phyloP scores from a whole-genome alignment of 2,797 vertebrate genomes.

The Pseudochromis fuscus region DNA sequence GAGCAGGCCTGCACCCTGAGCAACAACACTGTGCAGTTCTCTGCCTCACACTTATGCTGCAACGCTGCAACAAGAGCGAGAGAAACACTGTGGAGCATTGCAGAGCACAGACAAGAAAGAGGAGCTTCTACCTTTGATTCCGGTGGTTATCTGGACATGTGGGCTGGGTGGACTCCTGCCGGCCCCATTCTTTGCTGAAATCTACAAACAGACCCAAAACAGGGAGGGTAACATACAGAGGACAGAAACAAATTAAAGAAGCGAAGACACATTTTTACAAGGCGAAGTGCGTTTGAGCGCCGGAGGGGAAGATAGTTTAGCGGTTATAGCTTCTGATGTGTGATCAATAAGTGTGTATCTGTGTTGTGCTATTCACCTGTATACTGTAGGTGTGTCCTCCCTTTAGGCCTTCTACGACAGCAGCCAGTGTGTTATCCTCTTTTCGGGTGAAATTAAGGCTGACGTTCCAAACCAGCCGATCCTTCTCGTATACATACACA shows the following conservation, averaged over 20 bases:
- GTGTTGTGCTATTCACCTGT: constrained; percentile 81
- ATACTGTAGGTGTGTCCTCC: constrained; percentile 95
- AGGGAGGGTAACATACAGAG: neutral
- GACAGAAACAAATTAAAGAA: constrained; percentile 6
- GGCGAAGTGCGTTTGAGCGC: neutral
- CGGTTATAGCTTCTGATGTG: neutral
- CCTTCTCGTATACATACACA: constrained; percentile 88
- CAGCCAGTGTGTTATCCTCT: constrained; percentile 87
- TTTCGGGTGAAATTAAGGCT: constrained; percentile 85
- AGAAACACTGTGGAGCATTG: constrained; percentile 7
- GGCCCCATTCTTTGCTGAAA: constrained; percentile 93
- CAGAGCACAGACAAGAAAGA: constrained; percentile 17
- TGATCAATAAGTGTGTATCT: neutral
- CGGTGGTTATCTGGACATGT: constrained; percentile 92
- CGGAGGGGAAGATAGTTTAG: neutral
- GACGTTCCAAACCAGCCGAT: constrained; percentile 86
- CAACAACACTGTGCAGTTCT: constrained; percentile 8
- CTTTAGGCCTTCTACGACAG: constrained; percentile 92
- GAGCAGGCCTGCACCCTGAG: constrained; percentile 5
- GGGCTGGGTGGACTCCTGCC: constrained; percentile 93
- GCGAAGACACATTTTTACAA: constrained; percentile 4
- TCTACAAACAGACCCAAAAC: constrained; percentile 80
- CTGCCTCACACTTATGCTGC: constrained; percentile 32
- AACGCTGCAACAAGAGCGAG: constrained; percentile 34
- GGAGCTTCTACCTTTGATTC: constrained; percentile 87